Evolutionary conservation across 2,888 invertebrate species (phyloP).

Genomic region (Nebria salina): DNA sequence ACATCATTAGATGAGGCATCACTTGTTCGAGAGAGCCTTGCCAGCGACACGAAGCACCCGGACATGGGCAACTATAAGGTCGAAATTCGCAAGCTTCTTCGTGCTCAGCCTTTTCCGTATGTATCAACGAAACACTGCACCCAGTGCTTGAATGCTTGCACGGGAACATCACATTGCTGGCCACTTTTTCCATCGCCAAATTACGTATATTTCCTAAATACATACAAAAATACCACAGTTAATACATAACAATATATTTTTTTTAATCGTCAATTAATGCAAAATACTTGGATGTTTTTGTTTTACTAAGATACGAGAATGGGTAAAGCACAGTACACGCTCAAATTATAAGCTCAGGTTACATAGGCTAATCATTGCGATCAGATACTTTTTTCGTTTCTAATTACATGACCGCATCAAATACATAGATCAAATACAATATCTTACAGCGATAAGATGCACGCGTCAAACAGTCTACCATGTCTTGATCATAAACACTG

Average conservation of each 20-base stretch:
- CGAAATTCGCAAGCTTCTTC: slow-evolving; percentile 98
- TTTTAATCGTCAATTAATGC: too few relatives aligned
- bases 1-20: slow-evolving; percentile 97
- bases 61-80: slow-evolving; percentile 98
- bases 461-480: too few relatives aligned
- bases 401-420: too few relatives aligned
- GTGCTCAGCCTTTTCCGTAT: slow-evolving; percentile 98
- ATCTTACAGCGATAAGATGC: too few relatives aligned
- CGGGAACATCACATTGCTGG: slow-evolving; percentile 97
- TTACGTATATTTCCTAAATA: slow-evolving; percentile 90
- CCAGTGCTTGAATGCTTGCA: slow-evolving; percentile 98
- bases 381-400: too few relatives aligned
- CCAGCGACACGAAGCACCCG: slow-evolving; percentile 99
- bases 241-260: too few relatives aligned
- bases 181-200: slow-evolving; percentile 99
- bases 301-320: too few relatives aligned
- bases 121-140: slow-evolving; percentile 89
- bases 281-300: neutral
- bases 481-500: too few relatives aligned
- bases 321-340: too few relatives aligned
- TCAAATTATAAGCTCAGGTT: too few relatives aligned
- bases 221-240: neutral
- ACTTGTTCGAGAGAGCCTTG: slow-evolving; percentile 97
- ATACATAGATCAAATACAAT: too few relatives aligned
- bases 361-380: too few relatives aligned